phyloP scores from a whole-genome alignment of 2,888 invertebrate genomes.

The Coronaproctus castanopsis region DNA sequence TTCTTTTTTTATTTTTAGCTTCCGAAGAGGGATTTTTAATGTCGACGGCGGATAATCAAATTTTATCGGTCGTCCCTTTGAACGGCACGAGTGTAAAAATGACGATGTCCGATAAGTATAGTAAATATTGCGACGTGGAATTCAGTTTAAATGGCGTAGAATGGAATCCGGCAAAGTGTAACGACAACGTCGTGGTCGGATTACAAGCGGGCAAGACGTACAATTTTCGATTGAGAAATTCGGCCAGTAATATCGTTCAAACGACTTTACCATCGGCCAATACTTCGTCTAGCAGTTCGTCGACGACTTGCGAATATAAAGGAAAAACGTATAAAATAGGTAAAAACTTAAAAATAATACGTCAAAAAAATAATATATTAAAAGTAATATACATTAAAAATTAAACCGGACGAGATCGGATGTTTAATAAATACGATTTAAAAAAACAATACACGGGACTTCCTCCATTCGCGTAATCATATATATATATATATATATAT shows the following conservation, averaged over 20 bases:
- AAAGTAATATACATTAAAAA: no score
- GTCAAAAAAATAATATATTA: no score
- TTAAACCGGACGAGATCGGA: no score
- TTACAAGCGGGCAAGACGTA: slow-evolving; percentile 28
- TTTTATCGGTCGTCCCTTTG: slow-evolving; percentile 24
- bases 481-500: no score
- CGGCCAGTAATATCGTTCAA: slow-evolving; percentile 19
- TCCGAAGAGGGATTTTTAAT: slow-evolving; percentile 5
- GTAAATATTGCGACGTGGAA: slow-evolving; percentile 26
- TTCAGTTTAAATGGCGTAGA: slow-evolving; percentile 27
- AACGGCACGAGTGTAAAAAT: slow-evolving; percentile 28
- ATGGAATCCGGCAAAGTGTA: slow-evolving; percentile 24
- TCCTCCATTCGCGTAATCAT: no score
- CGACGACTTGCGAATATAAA: slow-evolving; percentile 24
- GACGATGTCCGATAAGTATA: slow-evolving; percentile 26
- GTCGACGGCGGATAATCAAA: slow-evolving; percentile 13
- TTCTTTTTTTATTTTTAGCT: slow-evolving; percentile 1
- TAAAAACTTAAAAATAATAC: no score
- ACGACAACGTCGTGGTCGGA: slow-evolving; percentile 18
- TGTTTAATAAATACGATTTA: no score
- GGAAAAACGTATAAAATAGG: slow-evolving; percentile 23
- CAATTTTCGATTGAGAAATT: slow-evolving; percentile 26
- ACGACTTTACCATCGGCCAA: slow-evolving; percentile 17
- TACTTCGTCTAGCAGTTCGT: slow-evolving; percentile 4
- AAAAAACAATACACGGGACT: no score